Evolutionary conservation across 2,113 vertebrate genomes (phyloP), one percentile per base, ranked within the genome.

Genomic region (Ctenomys sociabilis): DNA sequence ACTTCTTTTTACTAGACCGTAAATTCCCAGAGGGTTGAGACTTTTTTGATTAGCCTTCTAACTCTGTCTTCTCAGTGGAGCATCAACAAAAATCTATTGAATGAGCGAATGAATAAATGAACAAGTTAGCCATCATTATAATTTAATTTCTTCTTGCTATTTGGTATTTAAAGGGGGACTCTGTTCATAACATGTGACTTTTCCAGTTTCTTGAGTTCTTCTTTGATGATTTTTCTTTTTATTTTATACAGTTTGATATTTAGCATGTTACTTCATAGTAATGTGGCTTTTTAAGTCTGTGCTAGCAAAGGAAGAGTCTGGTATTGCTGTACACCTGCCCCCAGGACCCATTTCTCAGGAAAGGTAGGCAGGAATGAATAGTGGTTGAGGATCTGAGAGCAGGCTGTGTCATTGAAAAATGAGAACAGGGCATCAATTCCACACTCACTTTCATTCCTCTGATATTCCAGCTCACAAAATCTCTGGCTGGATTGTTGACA

Each of bases 211-310:
- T 85, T 64, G 30, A 82, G 85, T 96, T 90, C 63, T 93, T n/a
- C 61, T 89, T 95, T 83, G 70, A 78, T 73, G 43, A 72, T 75
- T 95, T 95, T 88, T 54, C 32, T 95, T 92, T 92, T 93, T 61
- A 37, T 93, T 96, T 96, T 88, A 49, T 64, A 8, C 77, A 63
- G 32, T 87, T 81, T 70, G 49, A 93, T 93, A 66, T 26, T 95
- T 95, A 84, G 78, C 63, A 54, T 32, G 64, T 88, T 94, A 54
- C 75, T 89, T 72, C 40, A 96, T 35, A 91, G 21, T 32, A 40
- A 59, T 35, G 37, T 12, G 57, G 30, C 70, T 81, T 90, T 52
- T 91, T 66, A 93, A 78, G 40, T 86, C 66, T 83, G 35, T 30
- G 37, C 24, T 80, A 49, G 28, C 90, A 90, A 92, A 63, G 83